phyloP scores from a whole-genome alignment of 2,113 vertebrate species.

The Uria aalge region DNA sequence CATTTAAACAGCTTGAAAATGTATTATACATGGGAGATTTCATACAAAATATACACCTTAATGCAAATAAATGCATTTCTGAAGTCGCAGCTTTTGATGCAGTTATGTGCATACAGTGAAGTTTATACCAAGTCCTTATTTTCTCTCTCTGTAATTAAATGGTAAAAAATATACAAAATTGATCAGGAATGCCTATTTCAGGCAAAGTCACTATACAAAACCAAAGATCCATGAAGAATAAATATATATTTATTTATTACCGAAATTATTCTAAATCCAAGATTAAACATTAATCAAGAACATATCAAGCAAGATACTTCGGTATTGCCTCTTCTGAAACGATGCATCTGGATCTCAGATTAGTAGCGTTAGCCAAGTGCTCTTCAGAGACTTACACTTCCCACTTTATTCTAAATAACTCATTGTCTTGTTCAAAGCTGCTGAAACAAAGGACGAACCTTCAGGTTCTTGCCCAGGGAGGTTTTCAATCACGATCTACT shows the following conservation, averaged over 20 bases:
- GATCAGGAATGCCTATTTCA: background rate
- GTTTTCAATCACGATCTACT: background rate
- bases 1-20: background rate
- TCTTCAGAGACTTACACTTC: background rate
- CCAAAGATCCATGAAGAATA: background rate
- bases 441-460: background rate
- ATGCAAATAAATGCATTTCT: background rate
- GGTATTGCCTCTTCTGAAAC: background rate
- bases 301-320: background rate
- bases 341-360: background rate
- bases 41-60: background rate
- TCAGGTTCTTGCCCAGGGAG: background rate
- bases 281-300: background rate
- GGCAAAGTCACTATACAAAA: background rate
- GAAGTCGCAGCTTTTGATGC: background rate
- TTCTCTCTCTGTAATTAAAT: background rate
- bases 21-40: background rate
- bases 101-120: background rate
- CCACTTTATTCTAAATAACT: background rate
- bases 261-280: background rate
- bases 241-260: background rate
- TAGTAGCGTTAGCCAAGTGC: background rate
- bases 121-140: background rate
- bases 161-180: background rate
- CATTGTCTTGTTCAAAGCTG: background rate